Evolutionary conservation across 2,888 invertebrate species (phyloP), one percentile per base, ranked within the genome.

Genomic region (Heteromyza rotundicornis): DNA sequence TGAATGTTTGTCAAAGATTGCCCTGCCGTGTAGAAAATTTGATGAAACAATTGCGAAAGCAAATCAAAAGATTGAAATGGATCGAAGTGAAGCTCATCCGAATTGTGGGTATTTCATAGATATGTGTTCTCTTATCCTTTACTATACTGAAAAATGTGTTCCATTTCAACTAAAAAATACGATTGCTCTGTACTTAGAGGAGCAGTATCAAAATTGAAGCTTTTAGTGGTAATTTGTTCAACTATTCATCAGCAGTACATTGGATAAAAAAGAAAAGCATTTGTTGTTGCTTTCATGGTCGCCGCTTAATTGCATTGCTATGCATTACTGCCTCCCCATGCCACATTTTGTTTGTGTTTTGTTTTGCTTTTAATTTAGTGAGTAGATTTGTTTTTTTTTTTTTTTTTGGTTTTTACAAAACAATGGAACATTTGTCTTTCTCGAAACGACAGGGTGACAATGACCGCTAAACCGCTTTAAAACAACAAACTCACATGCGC

Each of bases 381-480:
- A 14, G 53, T 64, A 51, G 47, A 57, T 59, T 62, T 57, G 24
- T 47, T 47, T 23, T 57, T 49, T 16, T 2, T 19, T 19, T 50
- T 32, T 50, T n/a, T 35, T 1, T 20, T 54, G 17, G 16, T 17
- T 19, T 35, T 35, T 3, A 16, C 44, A 44, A 55, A 72, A 78
- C 77, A 76, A 77, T 78, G 70, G 72, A 66, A 74, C 70, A 74
- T 75, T 76, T 72, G 73, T 73, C 70, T 73, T 72, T 64, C 65
- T 50, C 60, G 55, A 49, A 62, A 57, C 49, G 52, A 27, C 65
- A 62, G 69, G 70, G 72, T 72, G 74, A 75, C 75, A 75, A 73
- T 73, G 74, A 73, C 76, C 73, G 71, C 67, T 69, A 67, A 65
- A 64, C 56, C 59, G 49, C 54, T 57, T 59, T 59, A 59, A 24